Evolutionary conservation across 1,140 invertebrate genomes (phyloP).

Genomic region (Pissodes strobi): DNA sequence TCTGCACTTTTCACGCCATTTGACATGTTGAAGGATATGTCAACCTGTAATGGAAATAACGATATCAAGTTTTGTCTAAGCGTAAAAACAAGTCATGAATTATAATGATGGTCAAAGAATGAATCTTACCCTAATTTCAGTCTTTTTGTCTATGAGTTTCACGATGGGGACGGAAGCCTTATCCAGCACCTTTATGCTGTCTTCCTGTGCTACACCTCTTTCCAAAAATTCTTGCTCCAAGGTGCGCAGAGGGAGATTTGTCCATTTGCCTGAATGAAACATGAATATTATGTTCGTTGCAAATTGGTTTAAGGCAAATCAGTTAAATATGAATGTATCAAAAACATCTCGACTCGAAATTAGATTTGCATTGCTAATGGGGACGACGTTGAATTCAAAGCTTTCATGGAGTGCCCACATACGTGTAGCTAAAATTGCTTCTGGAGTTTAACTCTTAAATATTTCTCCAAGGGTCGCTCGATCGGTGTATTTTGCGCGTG

Average conservation of each 20-base stretch:
- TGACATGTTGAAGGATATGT: conserved; percentile 98
- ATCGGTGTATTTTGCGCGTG: no score
- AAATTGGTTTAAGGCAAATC: no score
- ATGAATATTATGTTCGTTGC: no score
- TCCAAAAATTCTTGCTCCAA: conserved; percentile 87
- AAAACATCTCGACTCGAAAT: no score
- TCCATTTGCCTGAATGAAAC: conserved; percentile 90
- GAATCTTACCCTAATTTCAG: conserved; percentile 71
- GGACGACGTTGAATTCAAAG: no score
- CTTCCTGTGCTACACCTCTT: conserved; percentile 83
- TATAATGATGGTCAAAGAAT: background rate
- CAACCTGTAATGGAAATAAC: conserved; percentile 62
- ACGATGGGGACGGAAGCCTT: conserved; percentile 98
- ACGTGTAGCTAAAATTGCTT: no score
- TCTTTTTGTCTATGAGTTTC: conserved; percentile 93
- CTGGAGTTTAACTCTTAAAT: no score
- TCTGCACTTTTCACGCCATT: conserved; percentile 94
- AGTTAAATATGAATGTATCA: no score
- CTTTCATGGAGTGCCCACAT: no score
- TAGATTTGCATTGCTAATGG: no score
- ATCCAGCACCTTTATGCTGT: conserved; percentile 92
- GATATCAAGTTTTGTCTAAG: no score
- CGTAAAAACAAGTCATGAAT: background rate
- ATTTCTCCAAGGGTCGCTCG: no score
- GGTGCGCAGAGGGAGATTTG: conserved; percentile 85